Evolutionary conservation across 2,113 vertebrate genomes (phyloP).

Genomic region (rabbit (Oryctolagus cuniculus)): mOryCun1.1 NC_091447.1:55185001-55185500

Average conservation of each 20-base stretch:
- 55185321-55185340: constrained; percentile 2
- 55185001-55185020: background rate
- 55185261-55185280: background rate
- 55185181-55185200: too few relatives aligned
- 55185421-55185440: background rate
- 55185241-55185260: constrained; percentile 68
- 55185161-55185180: too few relatives aligned
- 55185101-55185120: background rate
- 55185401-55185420: background rate
- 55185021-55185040: background rate
- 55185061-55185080: background rate
- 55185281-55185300: background rate
- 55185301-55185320: constrained; percentile 7
- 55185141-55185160: background rate
- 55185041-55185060: background rate
- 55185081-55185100: background rate
- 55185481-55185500: background rate
- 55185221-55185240: constrained; percentile 79
- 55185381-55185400: background rate
- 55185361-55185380: background rate
- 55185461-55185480: background rate
- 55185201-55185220: background rate
- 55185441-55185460: background rate
- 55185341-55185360: background rate
- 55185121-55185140: background rate